Base-by-base conservation (phyloP, 1,140 invertebrate genomes). In the Pseudomyrmex concolor region DNA sequence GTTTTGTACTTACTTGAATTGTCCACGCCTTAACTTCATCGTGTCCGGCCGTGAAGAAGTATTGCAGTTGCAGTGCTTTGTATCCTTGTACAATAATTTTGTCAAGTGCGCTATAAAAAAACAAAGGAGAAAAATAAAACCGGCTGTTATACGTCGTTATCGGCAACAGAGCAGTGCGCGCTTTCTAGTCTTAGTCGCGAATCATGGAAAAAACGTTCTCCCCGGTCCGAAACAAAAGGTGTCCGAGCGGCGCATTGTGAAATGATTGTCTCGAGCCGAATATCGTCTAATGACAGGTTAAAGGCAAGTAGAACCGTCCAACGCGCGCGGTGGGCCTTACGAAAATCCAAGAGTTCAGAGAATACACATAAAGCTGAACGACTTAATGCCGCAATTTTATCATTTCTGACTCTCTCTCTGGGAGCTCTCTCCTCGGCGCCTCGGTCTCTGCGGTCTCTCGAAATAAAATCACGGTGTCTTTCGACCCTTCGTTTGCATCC, bases 21-120 rank as follows among this genome's bases (percentile, higher is more conserved):
- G 99, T 99, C 99, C 99, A 99, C 9, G 99, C 99, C 94, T 99
- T 99, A 0, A 99, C 99, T 96, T 99, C 99, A 94, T 99, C 99
- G 68, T 97, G 96, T 12, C 99, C 99, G 34, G 97, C 95, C 7
- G 99, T 99, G 94, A 99, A 99, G 95, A 99, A 99, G 93, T 99
- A 99, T 90, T 98, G 97, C 64, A 99, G 94, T 89, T 99, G 97
- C 25, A 99, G 94, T 4, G 98, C 97, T 93, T 99, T 99, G 95
- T 99, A 99, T 63, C 99, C 99, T 91, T 97, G 98, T 0, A 99
- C 95, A 86, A 99, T 99, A 83, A 99, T 99, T 95, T 99, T 99
- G 86, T 99, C 98, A 89, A 99, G 94, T 51, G 97, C 96, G 94
- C 98, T 98, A 90, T 78, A 93, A 10, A 63, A 19, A 51, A 19